Percentiles rank a stretch among this genome's conserved stretches.
phyloP scores from a whole-genome alignment of 2,888 invertebrate species.

The Xestia xanthographa region DNA sequence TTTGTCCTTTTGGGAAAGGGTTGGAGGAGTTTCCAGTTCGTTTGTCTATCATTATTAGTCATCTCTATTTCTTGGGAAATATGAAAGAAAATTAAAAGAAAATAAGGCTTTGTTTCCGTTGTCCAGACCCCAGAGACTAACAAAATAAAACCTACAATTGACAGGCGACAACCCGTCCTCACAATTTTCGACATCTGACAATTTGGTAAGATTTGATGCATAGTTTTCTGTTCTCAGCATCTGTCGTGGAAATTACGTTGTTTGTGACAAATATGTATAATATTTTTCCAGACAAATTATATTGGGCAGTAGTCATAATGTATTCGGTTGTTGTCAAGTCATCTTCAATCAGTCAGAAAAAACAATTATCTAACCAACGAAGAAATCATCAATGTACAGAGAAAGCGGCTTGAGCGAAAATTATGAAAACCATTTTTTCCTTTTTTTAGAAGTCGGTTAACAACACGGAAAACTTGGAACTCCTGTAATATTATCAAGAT shows the following conservation, averaged over 20 bases:
- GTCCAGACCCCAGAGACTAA: background rate
- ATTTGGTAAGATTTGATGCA: background rate
- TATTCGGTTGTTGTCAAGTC: background rate
- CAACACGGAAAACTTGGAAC: background rate
- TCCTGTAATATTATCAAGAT: background rate
- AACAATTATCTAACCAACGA: background rate
- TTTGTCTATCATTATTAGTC: background rate
- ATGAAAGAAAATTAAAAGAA: background rate
- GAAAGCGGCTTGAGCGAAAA: background rate
- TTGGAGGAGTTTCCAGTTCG: conserved; percentile 2
- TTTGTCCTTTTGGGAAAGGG: background rate
- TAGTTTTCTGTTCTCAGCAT: background rate
- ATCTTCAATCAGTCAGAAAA: background rate
- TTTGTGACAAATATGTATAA: background rate
- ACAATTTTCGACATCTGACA: background rate
- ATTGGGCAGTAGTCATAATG: background rate
- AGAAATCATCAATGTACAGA: background rate
- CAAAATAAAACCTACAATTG: background rate
- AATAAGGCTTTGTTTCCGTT: background rate
- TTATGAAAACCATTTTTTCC: too few relatives aligned
- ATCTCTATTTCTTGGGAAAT: background rate
- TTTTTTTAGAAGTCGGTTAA: background rate
- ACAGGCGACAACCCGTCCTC: background rate
- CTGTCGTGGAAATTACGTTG: background rate
- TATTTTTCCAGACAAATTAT: background rate